Conservation (phyloP, 2,113 vertebrate genomes). For the Hepsetus odoe region DNA sequence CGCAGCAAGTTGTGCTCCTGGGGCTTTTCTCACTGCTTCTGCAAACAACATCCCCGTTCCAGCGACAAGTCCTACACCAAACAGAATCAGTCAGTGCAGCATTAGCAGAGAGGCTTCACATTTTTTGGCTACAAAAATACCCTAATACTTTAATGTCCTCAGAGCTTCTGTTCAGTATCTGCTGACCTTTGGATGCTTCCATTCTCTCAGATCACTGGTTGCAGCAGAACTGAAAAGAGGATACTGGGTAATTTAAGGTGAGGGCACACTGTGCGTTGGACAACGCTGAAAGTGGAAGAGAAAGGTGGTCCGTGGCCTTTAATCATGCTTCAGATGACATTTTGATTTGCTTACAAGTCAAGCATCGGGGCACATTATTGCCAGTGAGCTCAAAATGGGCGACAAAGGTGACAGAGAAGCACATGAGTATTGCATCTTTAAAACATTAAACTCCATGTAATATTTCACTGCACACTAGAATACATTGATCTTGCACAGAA, state of each 20-base stretch:
- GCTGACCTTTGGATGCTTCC: not conserved
- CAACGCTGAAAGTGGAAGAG: slow-evolving; percentile 10
- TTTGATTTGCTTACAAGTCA: slow-evolving; percentile 9
- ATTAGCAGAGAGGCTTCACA: slow-evolving; percentile 6
- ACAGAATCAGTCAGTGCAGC: not conserved
- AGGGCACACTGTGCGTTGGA: not conserved
- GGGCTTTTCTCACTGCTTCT: slow-evolving; percentile 78
- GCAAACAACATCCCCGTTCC: slow-evolving; percentile 74
- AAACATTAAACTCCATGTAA: not conserved
- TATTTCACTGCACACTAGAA: not conserved
- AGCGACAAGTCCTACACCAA: slow-evolving; percentile 74
- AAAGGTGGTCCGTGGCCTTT: not conserved
- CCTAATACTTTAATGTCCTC: not conserved
- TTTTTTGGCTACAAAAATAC: slow-evolving; percentile 1
- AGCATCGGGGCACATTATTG: not conserved
- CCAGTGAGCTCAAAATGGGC: not conserved
- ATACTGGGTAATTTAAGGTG: not conserved
- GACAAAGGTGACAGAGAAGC: not conserved
- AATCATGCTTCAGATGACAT: not conserved
- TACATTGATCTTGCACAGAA: not conserved
- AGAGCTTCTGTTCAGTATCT: not conserved
- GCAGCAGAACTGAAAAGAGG: not conserved
- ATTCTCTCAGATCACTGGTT: not conserved
- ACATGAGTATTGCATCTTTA: not conserved
- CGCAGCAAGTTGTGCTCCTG: slow-evolving; percentile 75